Percentiles rank a stretch among this genome's conserved stretches.
These are phyloP conservation scores for Tanytarsus gracilentus DNA, from an alignment of 2,888 invertebrate species.

Conservation along the genomic window DNA sequence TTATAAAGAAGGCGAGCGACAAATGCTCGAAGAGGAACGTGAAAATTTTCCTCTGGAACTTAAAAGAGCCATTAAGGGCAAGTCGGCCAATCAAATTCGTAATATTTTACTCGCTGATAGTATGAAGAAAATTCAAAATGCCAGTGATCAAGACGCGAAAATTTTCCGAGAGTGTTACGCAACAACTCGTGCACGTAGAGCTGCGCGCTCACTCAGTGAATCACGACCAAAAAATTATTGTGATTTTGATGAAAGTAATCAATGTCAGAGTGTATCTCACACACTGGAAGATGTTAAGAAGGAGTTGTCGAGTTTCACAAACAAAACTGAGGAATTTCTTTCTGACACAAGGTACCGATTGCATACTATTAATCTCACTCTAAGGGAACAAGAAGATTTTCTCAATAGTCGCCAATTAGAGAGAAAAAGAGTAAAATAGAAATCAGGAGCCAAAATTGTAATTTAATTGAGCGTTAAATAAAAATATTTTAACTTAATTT, in stretches of 20 bases:
- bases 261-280: conserved; percentile 41
- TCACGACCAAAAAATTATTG: conserved; percentile 31
- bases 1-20: conserved; percentile 24
- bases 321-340: conserved; percentile 26
- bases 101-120: conserved; percentile 54
- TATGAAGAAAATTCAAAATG: conserved; percentile 41
- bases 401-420: neutral
- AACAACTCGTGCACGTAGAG: neutral
- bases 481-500: neutral
- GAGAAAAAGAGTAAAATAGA: conserved; percentile 2
- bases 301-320: conserved; percentile 14
- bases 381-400: conserved; percentile 9
- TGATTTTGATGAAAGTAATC: conserved; percentile 44
- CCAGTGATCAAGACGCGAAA: conserved; percentile 35
- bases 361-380: conserved; percentile 1
- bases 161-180: conserved; percentile 21
- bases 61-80: conserved; percentile 52
- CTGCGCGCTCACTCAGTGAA: conserved; percentile 22
- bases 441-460: too few relatives aligned
- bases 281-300: conserved; percentile 32
- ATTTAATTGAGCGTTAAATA: neutral
- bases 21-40: conserved; percentile 17
- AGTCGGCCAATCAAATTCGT: conserved; percentile 66
- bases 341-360: conserved; percentile 25
- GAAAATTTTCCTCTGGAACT: conserved; percentile 41